Evolutionary conservation across 1,140 invertebrate species (phyloP), one percentile per base, ranked within the genome.

Genomic region (Mycetomoellerius zeteki): DNA sequence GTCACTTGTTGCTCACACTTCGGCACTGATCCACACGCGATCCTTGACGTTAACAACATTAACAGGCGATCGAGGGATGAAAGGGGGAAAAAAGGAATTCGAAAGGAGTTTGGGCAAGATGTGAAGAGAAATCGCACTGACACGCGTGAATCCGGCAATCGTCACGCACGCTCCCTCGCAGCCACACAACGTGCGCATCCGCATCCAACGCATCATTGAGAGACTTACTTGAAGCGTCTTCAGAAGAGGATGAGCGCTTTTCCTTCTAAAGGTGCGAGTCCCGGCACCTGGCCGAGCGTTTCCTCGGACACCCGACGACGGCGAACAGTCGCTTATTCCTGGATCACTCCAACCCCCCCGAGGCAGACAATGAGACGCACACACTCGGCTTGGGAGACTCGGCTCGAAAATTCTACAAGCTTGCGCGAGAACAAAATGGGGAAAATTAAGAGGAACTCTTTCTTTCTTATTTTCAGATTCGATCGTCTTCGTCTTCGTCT

Each of bases 401-500:
- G 54, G 50, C 62, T 81, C 69, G 69, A 27, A 8, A 73, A 50
- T 78, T 80, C 8, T 16, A 33, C 43, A 21, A 65, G 60, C 43
- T 80, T 33, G 52, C 80, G 33, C 67, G 67, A 60, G 43, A 69
- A 64, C 12, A 73, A 43, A 52, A 37, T 16, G n/a, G 37, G 16
- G 37, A 52, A 54, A 86, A 80, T 72, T 71, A 43, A 64, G 64
- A 78, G 52, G 50, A 65, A 47, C 10, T 47, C 27, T 75, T 58
- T 30, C 1, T 65, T 16, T 21, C 37, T 62, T 43, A 73, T 43
- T 27, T 75, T 21, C 54, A 64, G 85, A 84, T 90, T 91, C 86
- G 81, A 21, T 92, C 92, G 91, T 92, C 54, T 86, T 88, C 87
- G 88, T 91, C 80, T 85, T 90, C 67, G 89, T 89, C 85, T 86